Conservation (phyloP, 2,113 vertebrate species). For the Psittacula cyanocephala region DNA sequence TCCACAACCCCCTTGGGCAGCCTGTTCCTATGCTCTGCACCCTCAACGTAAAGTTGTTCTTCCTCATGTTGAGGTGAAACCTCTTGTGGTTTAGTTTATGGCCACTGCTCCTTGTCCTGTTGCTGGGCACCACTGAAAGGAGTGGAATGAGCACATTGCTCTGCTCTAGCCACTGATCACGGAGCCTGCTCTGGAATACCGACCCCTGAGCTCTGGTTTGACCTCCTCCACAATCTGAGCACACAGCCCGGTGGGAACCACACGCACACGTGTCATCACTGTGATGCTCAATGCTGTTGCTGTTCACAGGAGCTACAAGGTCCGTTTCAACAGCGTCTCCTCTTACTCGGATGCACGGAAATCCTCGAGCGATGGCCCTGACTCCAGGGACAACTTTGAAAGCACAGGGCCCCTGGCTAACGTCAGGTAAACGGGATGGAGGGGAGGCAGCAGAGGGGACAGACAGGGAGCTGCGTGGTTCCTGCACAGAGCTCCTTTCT, state of each 20-base stretch:
- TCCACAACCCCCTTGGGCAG: neutral
- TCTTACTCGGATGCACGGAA: constrained; percentile 92
- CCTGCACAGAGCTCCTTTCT: neutral
- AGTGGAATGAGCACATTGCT: neutral
- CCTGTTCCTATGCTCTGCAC: neutral
- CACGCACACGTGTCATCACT: rapidly evolving
- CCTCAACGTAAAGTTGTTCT: neutral
- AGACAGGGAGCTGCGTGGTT: neutral
- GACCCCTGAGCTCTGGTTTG: neutral
- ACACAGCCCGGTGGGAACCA: rapidly evolving
- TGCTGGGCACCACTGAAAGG: neutral
- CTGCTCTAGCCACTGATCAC: neutral
- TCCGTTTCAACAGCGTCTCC: constrained; percentile 97
- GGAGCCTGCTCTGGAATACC: neutral
- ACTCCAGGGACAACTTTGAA: constrained; percentile 89
- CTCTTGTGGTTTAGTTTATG: neutral
- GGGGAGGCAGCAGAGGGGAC: neutral
- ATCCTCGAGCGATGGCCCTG: constrained; percentile 87
- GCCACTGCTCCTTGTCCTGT: neutral
- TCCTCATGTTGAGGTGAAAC: neutral
- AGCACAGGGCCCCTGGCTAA: constrained; percentile 94
- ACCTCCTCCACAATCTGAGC: rapidly evolving
- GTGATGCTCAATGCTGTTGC: neutral
- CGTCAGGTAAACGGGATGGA: constrained; percentile 78
- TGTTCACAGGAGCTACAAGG: constrained; percentile 91